These are phyloP conservation scores for Aphaenogaster ashmeadi DNA, from an alignment of 1,140 invertebrate genomes.

Conservation along the genomic window DNA sequence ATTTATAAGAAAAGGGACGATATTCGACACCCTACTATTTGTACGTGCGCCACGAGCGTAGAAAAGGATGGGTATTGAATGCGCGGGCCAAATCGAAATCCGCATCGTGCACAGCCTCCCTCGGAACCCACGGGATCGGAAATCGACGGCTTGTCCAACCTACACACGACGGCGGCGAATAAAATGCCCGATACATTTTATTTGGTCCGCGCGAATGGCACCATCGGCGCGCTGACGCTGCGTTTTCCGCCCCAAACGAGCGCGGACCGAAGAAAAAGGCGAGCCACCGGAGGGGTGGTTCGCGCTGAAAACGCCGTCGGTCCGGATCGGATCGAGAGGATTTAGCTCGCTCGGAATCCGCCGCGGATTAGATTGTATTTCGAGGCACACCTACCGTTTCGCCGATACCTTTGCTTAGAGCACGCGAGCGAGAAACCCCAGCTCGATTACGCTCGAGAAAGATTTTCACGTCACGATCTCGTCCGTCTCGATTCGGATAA, in stretches of 20 bases:
- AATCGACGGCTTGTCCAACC: conserved; percentile 41
- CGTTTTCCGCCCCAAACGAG: conserved; percentile 74
- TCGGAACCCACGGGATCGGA: conserved; percentile 32
- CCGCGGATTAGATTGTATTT: conserved; percentile 78
- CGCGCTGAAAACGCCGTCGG: conserved; percentile 63
- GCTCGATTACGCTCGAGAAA: conserved; percentile 44
- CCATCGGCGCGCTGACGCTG: conserved; percentile 81
- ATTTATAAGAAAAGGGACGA: conserved; percentile 29
- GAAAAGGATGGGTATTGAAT: conserved; percentile 35
- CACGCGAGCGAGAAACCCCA: conserved; percentile 35
- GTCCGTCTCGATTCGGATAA: conserved; percentile 32
- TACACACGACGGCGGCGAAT: conserved; percentile 66
- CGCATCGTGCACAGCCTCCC: conserved; percentile 23
- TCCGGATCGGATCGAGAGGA: conserved; percentile 69
- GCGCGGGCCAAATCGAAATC: conserved; percentile 49
- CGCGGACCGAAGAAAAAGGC: conserved; percentile 43
- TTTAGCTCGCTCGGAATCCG: conserved; percentile 69
- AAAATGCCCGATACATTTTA: conserved; percentile 86
- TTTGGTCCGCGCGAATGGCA: conserved; percentile 80
- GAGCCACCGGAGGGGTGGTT: conserved; percentile 39
- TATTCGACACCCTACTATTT: not conserved
- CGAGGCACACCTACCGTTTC: conserved; percentile 56
- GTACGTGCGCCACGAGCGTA: not conserved
- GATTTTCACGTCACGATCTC: conserved; percentile 53
- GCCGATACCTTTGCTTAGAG: conserved; percentile 26